Evolutionary conservation across 1,140 invertebrate species (phyloP), one percentile per base, ranked within the genome.

Genomic region (Drosophila saltans): DNA sequence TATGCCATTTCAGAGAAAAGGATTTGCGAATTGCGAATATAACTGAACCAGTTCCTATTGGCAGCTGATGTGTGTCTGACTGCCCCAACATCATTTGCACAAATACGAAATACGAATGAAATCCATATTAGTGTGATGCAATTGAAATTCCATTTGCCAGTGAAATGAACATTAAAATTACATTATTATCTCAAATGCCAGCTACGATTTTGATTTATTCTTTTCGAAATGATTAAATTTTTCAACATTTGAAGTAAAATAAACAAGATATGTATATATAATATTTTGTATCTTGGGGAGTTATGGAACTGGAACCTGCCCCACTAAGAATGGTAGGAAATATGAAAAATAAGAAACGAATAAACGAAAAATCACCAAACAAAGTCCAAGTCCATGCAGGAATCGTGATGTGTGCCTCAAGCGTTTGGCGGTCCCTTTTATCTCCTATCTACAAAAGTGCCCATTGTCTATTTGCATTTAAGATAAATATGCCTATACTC

Each of bases 341-440:
- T 82, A 78, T 74, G 55, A 41, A 57, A 72, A 66, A 66, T 62
- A 77, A 24, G 69, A 61, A 62, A 81, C 71, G 81, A 81, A 81
- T 75, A 71, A 10, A 52, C 9, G 10, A 36, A 9, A 24, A 26
- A 52, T 26, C 21, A 26, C 45, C 45, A 52, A 52, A 52, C 9
- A 52, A 52, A 52, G 24, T 9, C 5, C 21, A 48, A 52, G 45
- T 26, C 45, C 45, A 52, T 52, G 3, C 45, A 62, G 75, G 75
- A 79, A 86, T 78, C 78, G 79, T 85, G 82, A 82, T 70, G 45
- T 52, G 45, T 78, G 82, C 82, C 79, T 43, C 9, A 33, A 69
- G 82, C 83, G 66, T 41, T 69, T 74, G 74, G 52, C 36, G 28
- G 64, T 72, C 56, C 66, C 68, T 79, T 88, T 86, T 82, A 86